phyloP scores from a whole-genome alignment of 2,113 vertebrate species.

The Oceanodroma tethys region DNA sequence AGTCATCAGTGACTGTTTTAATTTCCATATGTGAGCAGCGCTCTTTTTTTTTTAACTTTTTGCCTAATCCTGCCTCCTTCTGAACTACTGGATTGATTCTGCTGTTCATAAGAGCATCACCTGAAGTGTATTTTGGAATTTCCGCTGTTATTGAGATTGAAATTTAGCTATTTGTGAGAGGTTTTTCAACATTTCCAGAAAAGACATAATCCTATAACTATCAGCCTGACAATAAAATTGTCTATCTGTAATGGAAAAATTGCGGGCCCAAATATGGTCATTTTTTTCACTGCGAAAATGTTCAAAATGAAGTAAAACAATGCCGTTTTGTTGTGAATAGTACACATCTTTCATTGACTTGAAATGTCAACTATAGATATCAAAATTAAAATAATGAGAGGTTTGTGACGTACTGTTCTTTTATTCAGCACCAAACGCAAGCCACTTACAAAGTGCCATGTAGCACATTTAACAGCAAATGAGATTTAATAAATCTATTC shows the following conservation, averaged over 20 bases:
- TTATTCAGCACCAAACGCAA: background rate
- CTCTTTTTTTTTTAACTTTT: constrained; percentile 25
- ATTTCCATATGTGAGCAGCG: constrained; percentile 68
- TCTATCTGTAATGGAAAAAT: constrained; percentile 48
- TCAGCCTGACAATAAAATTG: constrained; percentile 49
- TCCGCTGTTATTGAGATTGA: background rate
- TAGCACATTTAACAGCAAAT: constrained; percentile 29
- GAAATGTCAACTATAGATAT: constrained; percentile 26
- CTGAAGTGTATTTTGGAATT: constrained; percentile 51
- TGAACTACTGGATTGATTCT: constrained; percentile 59
- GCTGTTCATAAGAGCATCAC: constrained; percentile 42
- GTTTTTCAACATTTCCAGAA: constrained; percentile 52
- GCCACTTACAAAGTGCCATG: background rate
- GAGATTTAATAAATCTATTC: constrained; percentile 38
- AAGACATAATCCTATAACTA: constrained; percentile 31
- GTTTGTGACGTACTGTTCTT: background rate
- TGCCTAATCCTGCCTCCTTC: constrained; percentile 20
- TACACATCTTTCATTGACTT: background rate
- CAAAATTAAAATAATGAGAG: constrained; percentile 42
- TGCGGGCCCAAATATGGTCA: constrained; percentile 17
- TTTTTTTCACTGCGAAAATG: constrained; percentile 26
- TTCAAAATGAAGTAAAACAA: constrained; percentile 44
- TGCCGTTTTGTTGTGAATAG: background rate
- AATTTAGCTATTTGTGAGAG: constrained; percentile 46
- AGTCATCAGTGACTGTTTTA: constrained; percentile 68